Evolutionary conservation across 1,140 invertebrate genomes (phyloP).

Genomic region (Caenorhabditis remanei): DNA sequence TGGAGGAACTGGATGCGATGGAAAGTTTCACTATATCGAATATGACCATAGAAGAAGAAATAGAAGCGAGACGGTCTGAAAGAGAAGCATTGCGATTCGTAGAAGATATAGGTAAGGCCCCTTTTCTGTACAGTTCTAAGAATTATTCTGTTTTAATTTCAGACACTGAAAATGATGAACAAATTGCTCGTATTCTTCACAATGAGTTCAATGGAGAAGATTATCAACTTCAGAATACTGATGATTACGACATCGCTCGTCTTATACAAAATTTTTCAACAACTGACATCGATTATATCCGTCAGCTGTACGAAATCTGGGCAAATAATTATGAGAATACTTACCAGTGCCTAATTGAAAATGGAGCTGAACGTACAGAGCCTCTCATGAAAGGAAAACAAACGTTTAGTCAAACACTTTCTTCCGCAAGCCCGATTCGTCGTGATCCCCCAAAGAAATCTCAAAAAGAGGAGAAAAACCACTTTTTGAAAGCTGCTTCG

Average conservation of each 20-base stretch:
- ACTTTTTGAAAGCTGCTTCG: neutral
- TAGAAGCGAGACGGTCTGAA: neutral
- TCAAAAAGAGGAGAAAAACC: neutral
- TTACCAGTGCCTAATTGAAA: too few relatives aligned
- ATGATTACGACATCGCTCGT: neutral
- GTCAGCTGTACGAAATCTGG: too few relatives aligned
- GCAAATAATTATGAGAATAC: too few relatives aligned
- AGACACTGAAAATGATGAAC: conserved; percentile 3
- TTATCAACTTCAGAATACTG: too few relatives aligned
- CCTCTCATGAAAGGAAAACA: neutral
- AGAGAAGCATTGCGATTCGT: neutral
- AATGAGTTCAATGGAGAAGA: neutral
- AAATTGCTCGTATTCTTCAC: neutral
- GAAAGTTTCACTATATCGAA: conserved; percentile 1
- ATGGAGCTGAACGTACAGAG: too few relatives aligned
- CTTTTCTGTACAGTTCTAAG: too few relatives aligned
- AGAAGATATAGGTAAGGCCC: neutral
- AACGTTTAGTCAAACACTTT: neutral
- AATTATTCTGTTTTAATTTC: neutral
- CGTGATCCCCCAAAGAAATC: neutral
- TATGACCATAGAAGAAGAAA: neutral
- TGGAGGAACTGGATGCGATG: neutral
- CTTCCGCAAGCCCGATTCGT: neutral
- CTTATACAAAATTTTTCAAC: neutral
- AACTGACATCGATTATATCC: too few relatives aligned